Evolutionary conservation across 2,888 invertebrate genomes (phyloP).

Genomic region (Deilephila elpenor): DNA sequence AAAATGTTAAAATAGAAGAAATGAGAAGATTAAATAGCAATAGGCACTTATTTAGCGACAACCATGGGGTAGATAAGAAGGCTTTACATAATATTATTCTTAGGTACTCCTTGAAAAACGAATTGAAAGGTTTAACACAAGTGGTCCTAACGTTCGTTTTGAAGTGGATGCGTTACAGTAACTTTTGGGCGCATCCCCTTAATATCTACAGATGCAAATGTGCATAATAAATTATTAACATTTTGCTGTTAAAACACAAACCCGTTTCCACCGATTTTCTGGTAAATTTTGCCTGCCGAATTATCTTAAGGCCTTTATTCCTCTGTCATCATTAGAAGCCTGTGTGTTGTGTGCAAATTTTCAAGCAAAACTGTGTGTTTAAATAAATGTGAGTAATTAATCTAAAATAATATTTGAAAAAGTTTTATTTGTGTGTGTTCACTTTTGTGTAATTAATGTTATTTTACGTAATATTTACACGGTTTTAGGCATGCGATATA

Average conservation of each 20-base stretch:
- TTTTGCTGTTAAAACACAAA: conserved; percentile 8
- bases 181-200: not conserved
- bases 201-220: conserved; percentile 7
- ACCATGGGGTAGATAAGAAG: no score
- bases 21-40: no score
- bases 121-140: not conserved
- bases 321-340: not conserved
- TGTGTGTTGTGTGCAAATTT: not conserved
- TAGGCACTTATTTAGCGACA: no score
- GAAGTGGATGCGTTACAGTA: not conserved
- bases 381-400: conserved; percentile 6
- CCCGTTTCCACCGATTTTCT: conserved; percentile 9
- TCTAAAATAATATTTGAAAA: no score
- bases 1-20: no score
- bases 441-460: no score
- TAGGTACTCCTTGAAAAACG: not conserved
- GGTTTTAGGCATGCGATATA: not conserved
- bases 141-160: not conserved
- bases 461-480: not conserved
- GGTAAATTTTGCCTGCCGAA: not conserved
- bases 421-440: no score
- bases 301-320: not conserved
- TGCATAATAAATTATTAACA: conserved; percentile 15
- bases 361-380: not conserved
- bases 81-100: no score